Evolutionary conservation across 2,113 vertebrate genomes (phyloP).

Genomic region (Podilymbus podiceps): DNA sequence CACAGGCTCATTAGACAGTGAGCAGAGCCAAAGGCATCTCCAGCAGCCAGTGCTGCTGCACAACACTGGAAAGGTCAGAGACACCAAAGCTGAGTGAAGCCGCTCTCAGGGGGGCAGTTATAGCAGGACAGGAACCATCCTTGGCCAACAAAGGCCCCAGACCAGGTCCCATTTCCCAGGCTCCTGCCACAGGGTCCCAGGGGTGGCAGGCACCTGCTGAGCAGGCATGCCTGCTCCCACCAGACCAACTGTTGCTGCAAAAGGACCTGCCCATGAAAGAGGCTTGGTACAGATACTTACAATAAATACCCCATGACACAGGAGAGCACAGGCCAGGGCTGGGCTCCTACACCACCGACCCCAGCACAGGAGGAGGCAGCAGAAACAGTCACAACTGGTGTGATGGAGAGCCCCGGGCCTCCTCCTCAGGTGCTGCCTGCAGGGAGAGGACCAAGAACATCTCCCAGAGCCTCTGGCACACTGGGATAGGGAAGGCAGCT

Average conservation of each 20-base stretch:
- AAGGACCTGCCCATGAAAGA: too few relatives aligned
- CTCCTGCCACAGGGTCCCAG: fast-evolving
- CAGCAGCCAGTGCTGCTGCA: background rate
- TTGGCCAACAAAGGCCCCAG: background rate
- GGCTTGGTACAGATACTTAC: background rate
- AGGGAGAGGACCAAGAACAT: background rate
- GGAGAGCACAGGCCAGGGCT: background rate
- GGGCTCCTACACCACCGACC: background rate
- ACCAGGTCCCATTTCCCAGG: background rate
- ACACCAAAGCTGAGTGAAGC: background rate
- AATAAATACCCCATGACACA: fast-evolving
- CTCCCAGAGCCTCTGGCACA: background rate
- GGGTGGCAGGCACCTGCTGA: background rate
- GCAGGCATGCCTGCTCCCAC: background rate
- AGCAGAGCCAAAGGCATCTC: background rate
- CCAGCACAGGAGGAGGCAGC: background rate
- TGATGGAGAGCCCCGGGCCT: background rate
- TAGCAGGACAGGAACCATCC: background rate
- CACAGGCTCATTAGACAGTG: background rate
- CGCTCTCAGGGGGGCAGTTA: background rate
- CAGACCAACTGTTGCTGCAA: fast-evolving
- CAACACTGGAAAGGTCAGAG: conserved; percentile 61
- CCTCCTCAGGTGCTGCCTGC: background rate
- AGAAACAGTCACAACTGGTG: background rate
- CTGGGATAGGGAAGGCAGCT: background rate